Evolutionary conservation across 1,140 invertebrate genomes (phyloP).

Genomic region (Paralvinella palmiformis): DNA sequence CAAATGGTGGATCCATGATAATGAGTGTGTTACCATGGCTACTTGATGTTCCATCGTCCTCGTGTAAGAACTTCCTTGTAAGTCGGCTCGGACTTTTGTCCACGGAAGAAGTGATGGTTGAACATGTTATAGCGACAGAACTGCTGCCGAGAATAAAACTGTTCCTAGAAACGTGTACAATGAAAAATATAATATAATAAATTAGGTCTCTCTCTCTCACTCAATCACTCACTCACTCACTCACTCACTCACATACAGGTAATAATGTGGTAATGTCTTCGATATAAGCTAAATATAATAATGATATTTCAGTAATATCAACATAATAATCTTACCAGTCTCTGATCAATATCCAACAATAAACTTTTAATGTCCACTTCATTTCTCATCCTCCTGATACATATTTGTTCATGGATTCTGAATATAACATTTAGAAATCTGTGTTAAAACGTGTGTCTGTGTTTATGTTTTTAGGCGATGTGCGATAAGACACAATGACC

Average conservation of each 20-base stretch:
- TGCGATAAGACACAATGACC: not conserved
- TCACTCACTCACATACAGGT: not conserved
- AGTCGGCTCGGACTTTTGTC: not conserved
- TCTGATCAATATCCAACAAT: no score
- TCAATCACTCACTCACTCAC: not conserved
- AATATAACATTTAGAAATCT: no score
- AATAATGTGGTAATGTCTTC: not conserved
- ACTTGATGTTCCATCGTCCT: no score
- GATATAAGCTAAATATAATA: not conserved
- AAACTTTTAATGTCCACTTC: no score
- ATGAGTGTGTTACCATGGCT: conserved; percentile 41
- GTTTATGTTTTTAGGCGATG: not conserved
- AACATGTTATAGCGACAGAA: conserved; percentile 83
- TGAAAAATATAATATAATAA: not conserved
- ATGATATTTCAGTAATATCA: not conserved
- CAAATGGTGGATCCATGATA: conserved; percentile 86
- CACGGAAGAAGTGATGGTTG: conserved; percentile 74
- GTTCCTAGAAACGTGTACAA: conserved; percentile 50
- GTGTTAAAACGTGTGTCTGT: not conserved
- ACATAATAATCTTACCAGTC: not conserved
- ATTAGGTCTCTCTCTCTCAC: not conserved
- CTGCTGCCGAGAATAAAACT: conserved; percentile 62
- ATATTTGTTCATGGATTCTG: no score
- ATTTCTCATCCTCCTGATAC: no score
- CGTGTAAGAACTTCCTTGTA: not conserved